Evolutionary conservation across 1,140 invertebrate species (phyloP), one percentile per base, ranked within the genome.

Genomic region (Cydia splendana): DNA sequence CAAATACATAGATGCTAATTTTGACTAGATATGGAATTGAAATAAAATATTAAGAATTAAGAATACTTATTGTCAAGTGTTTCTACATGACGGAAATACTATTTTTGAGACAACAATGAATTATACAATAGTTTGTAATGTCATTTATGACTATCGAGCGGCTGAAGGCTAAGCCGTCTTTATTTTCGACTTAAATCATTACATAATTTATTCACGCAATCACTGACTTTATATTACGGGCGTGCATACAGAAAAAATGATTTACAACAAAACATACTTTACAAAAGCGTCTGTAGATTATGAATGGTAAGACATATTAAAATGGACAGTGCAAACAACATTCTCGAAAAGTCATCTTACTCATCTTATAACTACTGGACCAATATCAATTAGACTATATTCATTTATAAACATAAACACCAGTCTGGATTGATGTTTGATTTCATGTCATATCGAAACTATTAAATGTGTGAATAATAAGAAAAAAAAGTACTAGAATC

Each of bases 31-130:
- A 13, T 7, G 13, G 13, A 69, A 69, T 15, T 5, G 15, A 15
- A 34, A 15, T 69, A 5, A 69, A 15, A 65, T 24, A 28, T 24
- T 34, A 69, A 69, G 13, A 69, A 28, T 24, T 34, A 69, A 69
- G 13, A 69, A 34, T 69, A 69, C 65, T 69, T 69, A 69, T 69
- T 69, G 65, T 69, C 65, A 69, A 69, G 65, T 69, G n/a, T 67
- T 34, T 62, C 18, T 24, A 76, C 12, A 69, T 53, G 15, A 53
- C 51, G n/a, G n/a, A 53, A 51, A 51, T 51, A 51, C 48, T 15
- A 15, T 15, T 53, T n/a, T 53, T n/a, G 51, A 53, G 51, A 53
- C 6, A 53, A 53, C 6, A 4, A 53, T 18, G 4, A 53, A 53
- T 53, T n/a, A 18, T 18, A 53, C n/a, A 53, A 53, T n/a, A n/a